A percentile compares a stretch with the other conserved stretches of the same genome.
phyloP scores from a whole-genome alignment of 1,140 invertebrate species.

The Antheraea pernyi region DNA sequence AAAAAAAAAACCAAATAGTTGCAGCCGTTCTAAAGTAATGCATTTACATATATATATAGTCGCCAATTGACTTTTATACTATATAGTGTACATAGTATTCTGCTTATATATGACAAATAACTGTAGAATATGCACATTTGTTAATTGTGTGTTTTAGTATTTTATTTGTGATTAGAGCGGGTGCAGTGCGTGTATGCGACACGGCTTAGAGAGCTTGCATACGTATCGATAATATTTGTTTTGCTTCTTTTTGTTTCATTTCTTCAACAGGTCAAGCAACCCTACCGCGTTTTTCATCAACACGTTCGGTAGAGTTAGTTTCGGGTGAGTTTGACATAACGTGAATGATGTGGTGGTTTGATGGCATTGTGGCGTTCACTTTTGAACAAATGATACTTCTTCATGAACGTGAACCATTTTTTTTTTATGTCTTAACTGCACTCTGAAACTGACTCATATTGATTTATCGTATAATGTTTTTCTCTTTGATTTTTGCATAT shows the following conservation, averaged over 20 bases:
- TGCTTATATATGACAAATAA: not conserved
- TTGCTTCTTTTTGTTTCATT: slow-evolving; percentile 78
- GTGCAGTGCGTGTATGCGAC: slow-evolving; percentile 46
- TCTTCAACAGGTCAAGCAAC: slow-evolving; percentile 86
- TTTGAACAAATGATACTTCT: slow-evolving; percentile 55
- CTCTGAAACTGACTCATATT: slow-evolving; percentile 71
- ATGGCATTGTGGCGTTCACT: slow-evolving; percentile 74
- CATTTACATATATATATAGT: not conserved
- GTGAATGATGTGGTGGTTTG: slow-evolving; percentile 72
- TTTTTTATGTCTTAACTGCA: slow-evolving; percentile 70
- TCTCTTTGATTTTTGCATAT: not conserved
- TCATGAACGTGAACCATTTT: slow-evolving; percentile 56
- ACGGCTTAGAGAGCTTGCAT: slow-evolving; percentile 60
- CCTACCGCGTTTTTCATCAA: slow-evolving; percentile 85
- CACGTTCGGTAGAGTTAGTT: slow-evolving; percentile 83
- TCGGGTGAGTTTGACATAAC: slow-evolving; percentile 84
- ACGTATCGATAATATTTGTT: slow-evolving; percentile 62
- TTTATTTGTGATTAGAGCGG: slow-evolving; percentile 36
- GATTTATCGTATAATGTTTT: slow-evolving; percentile 17
- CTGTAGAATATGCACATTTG: not conserved
- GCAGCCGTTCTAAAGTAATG: too few relatives aligned
- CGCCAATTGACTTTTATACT: not conserved
- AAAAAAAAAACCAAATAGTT: too few relatives aligned
- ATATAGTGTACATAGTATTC: not conserved
- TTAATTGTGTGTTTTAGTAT: not conserved